A percentile compares a stretch with the other conserved stretches of the same genome.
phyloP scores from a whole-genome alignment of 2,113 vertebrate species.

The Leiothrix lutea region DNA sequence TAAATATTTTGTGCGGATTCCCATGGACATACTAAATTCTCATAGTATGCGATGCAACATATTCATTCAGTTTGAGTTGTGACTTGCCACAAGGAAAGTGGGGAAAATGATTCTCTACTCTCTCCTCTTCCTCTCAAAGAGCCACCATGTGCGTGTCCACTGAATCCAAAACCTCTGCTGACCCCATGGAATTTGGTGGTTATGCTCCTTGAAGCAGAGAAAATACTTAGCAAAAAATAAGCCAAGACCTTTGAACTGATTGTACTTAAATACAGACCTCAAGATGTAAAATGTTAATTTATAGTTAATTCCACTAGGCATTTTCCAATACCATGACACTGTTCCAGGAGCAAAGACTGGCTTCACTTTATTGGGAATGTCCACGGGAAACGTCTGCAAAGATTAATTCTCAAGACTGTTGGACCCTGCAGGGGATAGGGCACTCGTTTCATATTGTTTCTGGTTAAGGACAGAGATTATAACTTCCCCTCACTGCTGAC shows the following conservation, averaged over 20 bases:
- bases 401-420: not conserved
- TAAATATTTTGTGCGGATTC: not conserved
- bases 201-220: not conserved
- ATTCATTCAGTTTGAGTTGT: not conserved
- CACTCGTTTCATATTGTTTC: not conserved
- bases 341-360: not conserved
- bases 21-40: not conserved
- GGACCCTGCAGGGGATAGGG: not conserved
- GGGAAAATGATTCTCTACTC: not conserved
- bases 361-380: not conserved
- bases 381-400: not conserved
- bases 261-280: not conserved
- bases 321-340: not conserved
- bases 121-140: not conserved
- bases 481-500: not conserved
- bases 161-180: not conserved
- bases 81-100: not conserved
- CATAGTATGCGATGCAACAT: not conserved
- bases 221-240: not conserved
- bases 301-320: not conserved
- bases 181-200: not conserved
- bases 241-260: not conserved
- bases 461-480: not conserved
- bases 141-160: not conserved
- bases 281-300: not conserved